These are phyloP conservation scores for Lampris incognitus DNA, from an alignment of 2,113 vertebrate genomes.

Conservation along the genomic window DNA sequence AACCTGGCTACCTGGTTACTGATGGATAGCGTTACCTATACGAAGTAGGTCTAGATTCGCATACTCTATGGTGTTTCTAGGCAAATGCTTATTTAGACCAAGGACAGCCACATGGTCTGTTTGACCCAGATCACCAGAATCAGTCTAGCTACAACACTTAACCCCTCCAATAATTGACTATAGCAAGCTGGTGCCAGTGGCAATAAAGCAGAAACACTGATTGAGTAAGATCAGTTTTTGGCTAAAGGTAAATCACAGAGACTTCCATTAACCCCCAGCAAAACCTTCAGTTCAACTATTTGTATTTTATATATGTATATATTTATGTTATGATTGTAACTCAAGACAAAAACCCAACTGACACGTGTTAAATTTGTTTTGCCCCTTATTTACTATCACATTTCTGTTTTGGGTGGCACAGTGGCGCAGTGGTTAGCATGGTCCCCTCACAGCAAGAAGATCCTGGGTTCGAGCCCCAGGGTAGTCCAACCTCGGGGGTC, in stretches of 20 bases:
- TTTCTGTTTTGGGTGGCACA: no score
- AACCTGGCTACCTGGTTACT: background rate
- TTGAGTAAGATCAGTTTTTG: slow-evolving; percentile 58
- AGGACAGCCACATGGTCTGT: slow-evolving; percentile 38
- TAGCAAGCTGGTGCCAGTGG: slow-evolving; percentile 22
- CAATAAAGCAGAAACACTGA: slow-evolving; percentile 52
- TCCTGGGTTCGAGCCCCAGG: no score
- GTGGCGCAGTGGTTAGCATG: no score
- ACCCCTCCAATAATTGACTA: slow-evolving; percentile 56
- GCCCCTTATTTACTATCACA: no score
- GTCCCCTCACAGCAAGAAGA: no score
- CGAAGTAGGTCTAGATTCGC: slow-evolving; percentile 8
- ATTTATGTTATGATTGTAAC: no score
- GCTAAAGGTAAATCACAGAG: slow-evolving; percentile 59
- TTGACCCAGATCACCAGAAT: slow-evolving; percentile 54
- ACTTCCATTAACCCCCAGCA: slow-evolving; percentile 71
- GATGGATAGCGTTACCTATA: slow-evolving; percentile 24
- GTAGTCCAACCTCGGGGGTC: no score
- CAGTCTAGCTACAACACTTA: slow-evolving; percentile 44
- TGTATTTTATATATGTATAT: slow-evolving; percentile 36
- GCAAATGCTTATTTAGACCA: slow-evolving; percentile 39
- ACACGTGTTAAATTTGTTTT: no score
- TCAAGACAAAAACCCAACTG: no score
- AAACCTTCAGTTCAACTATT: slow-evolving; percentile 41
- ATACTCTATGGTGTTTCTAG: slow-evolving; percentile 26